These are phyloP conservation scores for Autographa pulchrina DNA, from an alignment of 2,888 invertebrate genomes.

Conservation along the genomic window DNA sequence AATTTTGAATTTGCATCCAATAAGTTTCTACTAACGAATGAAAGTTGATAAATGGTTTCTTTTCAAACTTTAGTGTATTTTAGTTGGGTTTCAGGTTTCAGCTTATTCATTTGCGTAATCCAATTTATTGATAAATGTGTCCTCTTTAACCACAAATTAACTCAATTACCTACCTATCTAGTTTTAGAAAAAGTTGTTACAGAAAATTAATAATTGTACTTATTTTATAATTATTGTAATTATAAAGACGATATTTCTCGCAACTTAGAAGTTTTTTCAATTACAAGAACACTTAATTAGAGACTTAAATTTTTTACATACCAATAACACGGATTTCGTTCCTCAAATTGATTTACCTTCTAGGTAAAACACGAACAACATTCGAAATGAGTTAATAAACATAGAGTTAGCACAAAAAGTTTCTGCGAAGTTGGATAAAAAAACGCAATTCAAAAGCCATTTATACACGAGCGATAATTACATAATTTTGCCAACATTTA, in stretches of 20 bases:
- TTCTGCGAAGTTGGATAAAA: background rate
- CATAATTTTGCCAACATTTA: constrained; percentile 32
- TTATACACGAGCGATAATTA: constrained; percentile 37
- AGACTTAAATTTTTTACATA: background rate
- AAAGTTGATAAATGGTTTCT: background rate
- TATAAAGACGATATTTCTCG: too few species aligned
- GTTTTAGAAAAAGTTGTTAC: too few species aligned
- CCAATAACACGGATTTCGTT: background rate
- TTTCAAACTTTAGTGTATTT: background rate
- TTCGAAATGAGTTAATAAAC: background rate
- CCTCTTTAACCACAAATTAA: background rate
- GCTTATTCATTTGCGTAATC: background rate
- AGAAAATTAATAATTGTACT: too few species aligned
- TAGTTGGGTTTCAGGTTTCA: background rate
- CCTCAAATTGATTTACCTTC: background rate
- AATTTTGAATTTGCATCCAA: constrained; percentile 19
- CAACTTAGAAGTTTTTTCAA: too few species aligned
- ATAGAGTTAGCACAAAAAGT: background rate
- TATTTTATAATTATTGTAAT: too few species aligned
- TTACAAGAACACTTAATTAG: background rate
- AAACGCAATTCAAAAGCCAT: constrained; percentile 13
- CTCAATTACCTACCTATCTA: too few species aligned
- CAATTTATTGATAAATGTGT: background rate
- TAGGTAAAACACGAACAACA: background rate
- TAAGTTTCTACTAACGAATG: constrained; percentile 7